A percentile compares a stretch with the other conserved stretches of the same genome.
phyloP scores from a whole-genome alignment of 2,113 vertebrate species.

The Toxostoma redivivum region DNA sequence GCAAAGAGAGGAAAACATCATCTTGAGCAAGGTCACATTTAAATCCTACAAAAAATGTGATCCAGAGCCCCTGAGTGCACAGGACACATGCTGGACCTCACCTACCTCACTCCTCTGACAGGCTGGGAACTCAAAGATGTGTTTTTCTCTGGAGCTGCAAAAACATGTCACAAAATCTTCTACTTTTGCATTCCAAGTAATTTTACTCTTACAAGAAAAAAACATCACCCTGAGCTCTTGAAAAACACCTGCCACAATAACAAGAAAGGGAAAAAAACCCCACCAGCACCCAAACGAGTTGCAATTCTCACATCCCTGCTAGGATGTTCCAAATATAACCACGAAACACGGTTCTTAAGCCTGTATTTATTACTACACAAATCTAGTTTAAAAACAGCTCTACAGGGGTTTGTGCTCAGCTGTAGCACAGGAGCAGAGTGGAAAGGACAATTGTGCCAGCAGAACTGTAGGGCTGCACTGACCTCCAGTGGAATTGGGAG shows the following conservation, averaged over 20 bases:
- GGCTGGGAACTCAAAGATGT: not conserved
- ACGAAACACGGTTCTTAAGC: slow-evolving; percentile 28
- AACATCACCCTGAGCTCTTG: not conserved
- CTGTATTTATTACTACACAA: slow-evolving; percentile 57
- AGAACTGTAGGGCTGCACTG: slow-evolving; percentile 59
- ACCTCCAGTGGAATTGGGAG: slow-evolving; percentile 70
- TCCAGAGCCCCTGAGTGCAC: not conserved
- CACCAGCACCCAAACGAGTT: slow-evolving; percentile 13
- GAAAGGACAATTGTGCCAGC: not conserved
- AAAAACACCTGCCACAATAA: not conserved
- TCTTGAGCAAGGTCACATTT: not conserved
- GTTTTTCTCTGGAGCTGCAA: not conserved
- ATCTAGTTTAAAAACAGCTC: slow-evolving; percentile 53
- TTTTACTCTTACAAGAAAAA: not conserved
- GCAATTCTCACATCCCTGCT: not conserved
- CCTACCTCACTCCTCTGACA: not conserved
- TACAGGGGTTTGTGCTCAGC: slow-evolving; percentile 19
- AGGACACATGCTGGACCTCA: accelerated
- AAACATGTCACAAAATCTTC: not conserved
- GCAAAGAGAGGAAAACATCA: not conserved
- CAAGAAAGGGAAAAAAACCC: accelerated
- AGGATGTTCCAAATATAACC: slow-evolving; percentile 57
- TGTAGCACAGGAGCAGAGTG: not conserved
- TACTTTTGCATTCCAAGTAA: not conserved
- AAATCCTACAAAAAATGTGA: not conserved